phyloP scores from a whole-genome alignment of 2,797 vertebrate species.

The Aeoliscus strigatus region DNA sequence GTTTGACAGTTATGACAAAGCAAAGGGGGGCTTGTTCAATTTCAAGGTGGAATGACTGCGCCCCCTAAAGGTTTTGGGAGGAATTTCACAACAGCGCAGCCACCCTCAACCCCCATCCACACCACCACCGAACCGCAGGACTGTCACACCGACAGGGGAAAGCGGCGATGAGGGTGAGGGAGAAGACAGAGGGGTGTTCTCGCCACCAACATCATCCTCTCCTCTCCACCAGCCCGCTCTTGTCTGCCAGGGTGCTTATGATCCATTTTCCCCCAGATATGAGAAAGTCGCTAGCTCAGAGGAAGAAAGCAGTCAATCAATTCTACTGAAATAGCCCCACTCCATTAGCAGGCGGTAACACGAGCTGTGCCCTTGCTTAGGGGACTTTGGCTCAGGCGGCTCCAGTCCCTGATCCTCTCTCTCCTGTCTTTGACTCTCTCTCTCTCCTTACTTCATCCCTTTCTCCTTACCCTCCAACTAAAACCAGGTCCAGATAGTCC shows the following conservation, averaged over 20 bases:
- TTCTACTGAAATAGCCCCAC: constrained; percentile 81
- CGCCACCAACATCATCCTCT: constrained; percentile 60
- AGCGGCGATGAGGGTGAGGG: too few species aligned
- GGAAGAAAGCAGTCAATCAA: constrained; percentile 83
- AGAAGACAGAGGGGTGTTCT: constrained; percentile 52
- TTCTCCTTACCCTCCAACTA: constrained; percentile 36
- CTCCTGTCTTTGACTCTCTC: constrained; percentile 52
- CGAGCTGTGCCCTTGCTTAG: constrained; percentile 80
- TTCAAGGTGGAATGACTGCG: constrained; percentile 79
- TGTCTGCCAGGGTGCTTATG: constrained; percentile 70
- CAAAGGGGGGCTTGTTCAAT: constrained; percentile 37
- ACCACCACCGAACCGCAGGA: constrained; percentile 20
- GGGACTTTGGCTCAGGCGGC: constrained; percentile 71
- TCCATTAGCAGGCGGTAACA: constrained; percentile 82
- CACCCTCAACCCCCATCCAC: constrained; percentile 15
- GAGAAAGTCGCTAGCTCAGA: constrained; percentile 79
- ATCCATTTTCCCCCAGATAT: constrained; percentile 78
- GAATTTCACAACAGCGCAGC: constrained; percentile 52
- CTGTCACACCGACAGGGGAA: constrained; percentile 27
- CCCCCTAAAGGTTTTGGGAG: constrained; percentile 72
- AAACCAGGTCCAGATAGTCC: constrained; percentile 59
- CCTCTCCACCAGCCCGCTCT: constrained; percentile 51
- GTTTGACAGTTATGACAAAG: constrained; percentile 70
- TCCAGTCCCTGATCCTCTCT: constrained; percentile 62
- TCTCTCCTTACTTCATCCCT: constrained; percentile 23